Conservation (phyloP, 2,888 invertebrate species). For the Lacanobia wlatinum region DNA sequence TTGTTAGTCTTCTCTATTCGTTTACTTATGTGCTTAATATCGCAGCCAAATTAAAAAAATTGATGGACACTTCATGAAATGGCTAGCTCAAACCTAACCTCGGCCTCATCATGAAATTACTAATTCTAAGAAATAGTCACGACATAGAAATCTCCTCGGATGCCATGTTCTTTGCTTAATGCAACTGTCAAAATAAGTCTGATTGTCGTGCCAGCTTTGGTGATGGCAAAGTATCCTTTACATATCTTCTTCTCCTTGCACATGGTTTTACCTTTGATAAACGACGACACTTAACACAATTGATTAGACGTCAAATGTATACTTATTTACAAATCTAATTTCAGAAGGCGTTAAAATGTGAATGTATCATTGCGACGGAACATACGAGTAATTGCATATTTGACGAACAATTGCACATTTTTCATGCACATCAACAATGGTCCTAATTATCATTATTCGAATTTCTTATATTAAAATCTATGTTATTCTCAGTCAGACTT, state of each 20-base stretch:
- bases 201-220: neutral
- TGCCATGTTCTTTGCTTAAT: too few relatives aligned
- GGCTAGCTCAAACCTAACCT: too few relatives aligned
- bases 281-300: neutral
- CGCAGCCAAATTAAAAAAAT: too few relatives aligned
- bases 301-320: neutral
- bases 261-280: neutral
- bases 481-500: conserved; percentile 40
- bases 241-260: neutral
- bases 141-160: too few relatives aligned
- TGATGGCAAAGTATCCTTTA: neutral
- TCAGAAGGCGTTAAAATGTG: neutral
- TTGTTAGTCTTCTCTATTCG: neutral
- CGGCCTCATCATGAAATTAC: too few relatives aligned
- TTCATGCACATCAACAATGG: conserved; percentile 12
- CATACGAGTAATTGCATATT: conserved; percentile 10
- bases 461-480: conserved; percentile 25
- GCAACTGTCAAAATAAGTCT: too few relatives aligned
- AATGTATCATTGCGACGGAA: neutral
- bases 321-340: neutral
- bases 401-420: conserved; percentile 30
- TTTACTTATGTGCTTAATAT: too few relatives aligned
- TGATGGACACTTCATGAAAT: too few relatives aligned
- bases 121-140: too few relatives aligned
- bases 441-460: conserved; percentile 40